Base-by-base conservation (phyloP, 2,888 invertebrate genomes). In the Lobophora halterata region DNA sequence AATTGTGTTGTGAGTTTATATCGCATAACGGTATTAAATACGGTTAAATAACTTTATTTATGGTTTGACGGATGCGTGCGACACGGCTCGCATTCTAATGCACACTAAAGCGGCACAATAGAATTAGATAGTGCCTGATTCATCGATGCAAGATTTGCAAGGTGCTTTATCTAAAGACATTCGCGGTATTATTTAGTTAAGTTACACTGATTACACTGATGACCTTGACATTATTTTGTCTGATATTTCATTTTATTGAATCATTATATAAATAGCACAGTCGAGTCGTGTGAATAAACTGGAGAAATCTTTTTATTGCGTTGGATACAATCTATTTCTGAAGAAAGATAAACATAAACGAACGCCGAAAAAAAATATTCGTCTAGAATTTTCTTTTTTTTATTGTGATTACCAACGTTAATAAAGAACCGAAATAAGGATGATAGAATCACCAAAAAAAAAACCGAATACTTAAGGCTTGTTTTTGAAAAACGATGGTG, bases 101-200 rank as follows among this genome's bases (percentile, higher is more conserved):
- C 67, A 60, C 52, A 83, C 83, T 83, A 33, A 70, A 80, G 60
- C 67, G 55, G 61, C 61, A 65, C 65, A 61, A 62, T 58, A 61
- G 58, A 33, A 40, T 13, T 21, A 33, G 33, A 34, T 29, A 49
- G 52, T 73, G 75, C 76, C 47, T 78, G 76, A 80, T 46, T 77
- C 79, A 80, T 68, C 56, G 61, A 55, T 61, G 76, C 71, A 76
- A 80, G 74, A 74, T 81, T 55, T 61, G 76, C 71, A 76, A 80
- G 74, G 74, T 81, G 74, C 74, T 72, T 81, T 79, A 82, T 80
- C 81, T 77, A 65, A 44, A 54, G 30, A 31, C 40, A 45, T 38
- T 40, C 35, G 49, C 36, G 45, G 30, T 46, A 56, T 55, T 61
- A 64, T 65, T 72, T 64, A 49, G 61, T 55, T 60, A 52, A 30